Base-by-base conservation (phyloP, 2,888 invertebrate genomes). In the Torymus texanus region DNA sequence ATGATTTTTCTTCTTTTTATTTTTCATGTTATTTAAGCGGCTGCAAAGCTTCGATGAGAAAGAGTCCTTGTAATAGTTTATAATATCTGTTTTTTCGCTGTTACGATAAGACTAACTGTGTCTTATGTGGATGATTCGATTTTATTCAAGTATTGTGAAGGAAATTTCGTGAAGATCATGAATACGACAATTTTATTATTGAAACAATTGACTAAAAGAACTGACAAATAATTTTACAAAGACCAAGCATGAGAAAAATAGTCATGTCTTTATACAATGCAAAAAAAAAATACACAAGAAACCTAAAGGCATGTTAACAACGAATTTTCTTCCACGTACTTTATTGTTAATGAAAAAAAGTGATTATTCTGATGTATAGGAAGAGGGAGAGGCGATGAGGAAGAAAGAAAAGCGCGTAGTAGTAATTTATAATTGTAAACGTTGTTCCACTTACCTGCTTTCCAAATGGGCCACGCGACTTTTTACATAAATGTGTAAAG, bases 401-500 rank as follows among this genome's bases (percentile, higher is more conserved):
- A 41, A 41, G 41, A 41, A 41, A 5, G 55, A 76, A 29, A 41
- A 63, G 51, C 58, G 61, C 18, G 56, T 76, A 71, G 53, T 76
- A 81, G 75, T 81, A 78, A 78, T 79, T 81, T 76, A 76, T 78
- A 76, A 79, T 53, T 66, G 29, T 79, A 75, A 79, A 75, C 67
- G 65, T 73, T 81, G 81, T 79, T 81, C 75, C 59, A 79, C 79
- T 81, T 79, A 81, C 79, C 77, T 79, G 79, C 77, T 81, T 81
- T 77, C 65, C 62, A 67, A 78, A 81, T 68, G 78, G 75, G 75
- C 78, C 74, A 82, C 75, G 71, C 76, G 77, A 79, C 78, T 81
- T 81, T 79, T 79, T 81, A 70, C 62, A 74, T 71, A 65, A 77
- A 68, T 75, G 66, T 71, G 29, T 67, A 62, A 75, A 75, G 70